phyloP scores from a whole-genome alignment of 2,888 invertebrate genomes.

The Apoderus coryli region DNA sequence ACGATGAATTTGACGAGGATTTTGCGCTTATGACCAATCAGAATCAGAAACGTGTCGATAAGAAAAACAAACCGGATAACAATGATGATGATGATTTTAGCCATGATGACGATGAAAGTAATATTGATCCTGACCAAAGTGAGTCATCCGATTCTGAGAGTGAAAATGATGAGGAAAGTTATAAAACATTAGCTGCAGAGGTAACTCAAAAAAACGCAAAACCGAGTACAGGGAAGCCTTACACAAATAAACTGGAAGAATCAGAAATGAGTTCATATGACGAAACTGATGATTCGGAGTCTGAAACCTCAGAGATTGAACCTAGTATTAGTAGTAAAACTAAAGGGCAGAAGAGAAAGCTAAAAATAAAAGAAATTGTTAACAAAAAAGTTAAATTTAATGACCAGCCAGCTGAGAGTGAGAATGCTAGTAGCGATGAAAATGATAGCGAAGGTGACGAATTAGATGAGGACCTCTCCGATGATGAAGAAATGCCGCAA shows the following conservation, averaged over 20 bases:
- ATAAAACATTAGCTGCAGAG: conserved; percentile 12
- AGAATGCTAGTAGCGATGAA: conserved; percentile 12
- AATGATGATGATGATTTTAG: conserved; percentile 17
- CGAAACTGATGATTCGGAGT: too few species aligned
- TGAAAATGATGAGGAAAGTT: conserved; percentile 16
- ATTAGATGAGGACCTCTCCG: conserved; percentile 15
- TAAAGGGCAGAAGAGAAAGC: too few species aligned
- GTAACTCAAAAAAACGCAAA: conserved; percentile 12
- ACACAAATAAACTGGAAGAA: conserved; percentile 13
- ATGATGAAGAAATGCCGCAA: background rate
- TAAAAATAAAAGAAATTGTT: too few species aligned
- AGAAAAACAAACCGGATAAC: conserved; percentile 7
- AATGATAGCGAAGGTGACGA: conserved; percentile 14
- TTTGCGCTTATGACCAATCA: conserved; percentile 36
- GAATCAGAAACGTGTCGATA: conserved; percentile 20
- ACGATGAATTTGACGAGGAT: conserved; percentile 49
- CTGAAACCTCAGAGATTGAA: too few species aligned
- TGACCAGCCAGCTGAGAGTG: too few species aligned
- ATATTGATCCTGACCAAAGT: conserved; percentile 14
- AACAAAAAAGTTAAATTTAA: too few species aligned
- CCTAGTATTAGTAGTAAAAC: too few species aligned
- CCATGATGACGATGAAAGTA: conserved; percentile 16
- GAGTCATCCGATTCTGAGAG: conserved; percentile 14
- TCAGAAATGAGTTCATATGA: too few species aligned
- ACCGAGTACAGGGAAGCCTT: conserved; percentile 8